phyloP scores from a whole-genome alignment of 2,113 vertebrate species.

The Tenrec ecaudatus region DNA sequence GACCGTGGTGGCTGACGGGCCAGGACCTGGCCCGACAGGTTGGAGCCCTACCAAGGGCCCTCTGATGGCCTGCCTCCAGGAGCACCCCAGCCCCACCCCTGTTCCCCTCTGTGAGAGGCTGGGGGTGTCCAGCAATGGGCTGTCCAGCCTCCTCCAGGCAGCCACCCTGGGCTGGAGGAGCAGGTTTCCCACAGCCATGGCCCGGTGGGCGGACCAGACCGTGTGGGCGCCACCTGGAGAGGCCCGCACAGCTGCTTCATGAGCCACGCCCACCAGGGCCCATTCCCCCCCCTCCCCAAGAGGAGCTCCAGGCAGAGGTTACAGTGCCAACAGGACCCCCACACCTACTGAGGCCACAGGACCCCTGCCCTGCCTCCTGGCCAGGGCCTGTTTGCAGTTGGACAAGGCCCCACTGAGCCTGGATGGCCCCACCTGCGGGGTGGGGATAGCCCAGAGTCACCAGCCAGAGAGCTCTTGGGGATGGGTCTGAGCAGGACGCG shows the following conservation, averaged over 20 bases:
- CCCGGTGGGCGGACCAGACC: neutral
- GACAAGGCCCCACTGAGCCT: no score
- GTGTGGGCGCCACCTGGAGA: neutral
- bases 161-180: neutral
- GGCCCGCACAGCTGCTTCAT: neutral
- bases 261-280: neutral
- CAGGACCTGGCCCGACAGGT: neutral
- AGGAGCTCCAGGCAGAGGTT: neutral
- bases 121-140: neutral
- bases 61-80: neutral
- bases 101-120: neutral
- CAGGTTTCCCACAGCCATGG: neutral
- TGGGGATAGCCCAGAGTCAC: neutral
- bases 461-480: neutral
- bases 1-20: neutral
- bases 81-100: neutral
- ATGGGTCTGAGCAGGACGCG: no score
- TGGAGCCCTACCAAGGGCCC: neutral
- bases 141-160: neutral
- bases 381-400: neutral
- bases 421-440: no score
- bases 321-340: no score
- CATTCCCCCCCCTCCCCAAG: no score
- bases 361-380: neutral
- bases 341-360: neutral